phyloP scores from a whole-genome alignment of 2,888 invertebrate species.

The Plagodis pulveraria region DNA sequence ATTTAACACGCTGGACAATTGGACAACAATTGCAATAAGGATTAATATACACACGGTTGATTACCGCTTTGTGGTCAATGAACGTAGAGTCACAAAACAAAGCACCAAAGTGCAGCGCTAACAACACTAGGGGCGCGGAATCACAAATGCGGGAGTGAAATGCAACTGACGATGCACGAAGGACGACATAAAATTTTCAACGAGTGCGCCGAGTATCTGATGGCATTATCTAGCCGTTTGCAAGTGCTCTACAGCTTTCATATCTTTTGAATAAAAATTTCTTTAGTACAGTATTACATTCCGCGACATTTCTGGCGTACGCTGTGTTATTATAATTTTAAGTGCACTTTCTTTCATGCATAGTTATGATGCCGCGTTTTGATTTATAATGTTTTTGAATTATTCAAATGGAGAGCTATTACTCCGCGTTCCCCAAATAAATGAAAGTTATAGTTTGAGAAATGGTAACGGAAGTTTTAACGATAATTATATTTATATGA shows the following conservation, averaged over 20 bases:
- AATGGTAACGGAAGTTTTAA: neutral
- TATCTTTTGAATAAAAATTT: constrained; percentile 76
- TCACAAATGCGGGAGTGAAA: constrained; percentile 56
- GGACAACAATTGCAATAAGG: neutral
- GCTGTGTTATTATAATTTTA: constrained; percentile 34
- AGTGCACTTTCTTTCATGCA: constrained; percentile 16
- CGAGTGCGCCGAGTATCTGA: constrained; percentile 75
- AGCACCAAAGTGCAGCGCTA: constrained; percentile 13
- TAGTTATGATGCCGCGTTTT: constrained; percentile 10
- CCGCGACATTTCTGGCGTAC: constrained; percentile 33
- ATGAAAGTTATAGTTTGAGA: neutral
- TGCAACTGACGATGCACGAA: constrained; percentile 71
- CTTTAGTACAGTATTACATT: constrained; percentile 51
- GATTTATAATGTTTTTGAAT: constrained; percentile 10
- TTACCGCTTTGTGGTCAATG: constrained; percentile 24
- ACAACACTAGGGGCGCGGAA: constrained; percentile 42
- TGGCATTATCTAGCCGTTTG: constrained; percentile 80
- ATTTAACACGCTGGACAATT: no score
- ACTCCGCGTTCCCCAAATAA: neutral
- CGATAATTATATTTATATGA: no score
- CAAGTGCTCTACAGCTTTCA: constrained; percentile 71
- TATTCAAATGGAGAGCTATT: neutral
- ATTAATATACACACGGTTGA: constrained; percentile 24
- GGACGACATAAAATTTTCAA: constrained; percentile 82
- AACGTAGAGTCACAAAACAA: constrained; percentile 31